Evolutionary conservation across 2,113 vertebrate species (phyloP), one percentile per base, ranked within the genome.

Genomic region (Pelodiscus sinensis): DNA sequence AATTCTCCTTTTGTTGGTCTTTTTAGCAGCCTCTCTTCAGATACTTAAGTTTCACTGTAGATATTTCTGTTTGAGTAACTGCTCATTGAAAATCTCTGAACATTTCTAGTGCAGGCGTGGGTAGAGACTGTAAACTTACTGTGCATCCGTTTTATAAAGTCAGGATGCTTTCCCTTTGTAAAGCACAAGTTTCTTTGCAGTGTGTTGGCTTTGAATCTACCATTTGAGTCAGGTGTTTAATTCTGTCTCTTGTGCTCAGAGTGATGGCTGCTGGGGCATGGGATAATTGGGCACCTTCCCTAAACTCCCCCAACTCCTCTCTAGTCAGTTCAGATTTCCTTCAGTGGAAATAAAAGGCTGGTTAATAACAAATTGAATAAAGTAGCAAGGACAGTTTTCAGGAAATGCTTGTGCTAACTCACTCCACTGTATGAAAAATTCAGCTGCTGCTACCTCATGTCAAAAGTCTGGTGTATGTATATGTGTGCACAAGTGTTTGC

Each of bases 261-360:
- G 31, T 21, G 12, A 79, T 57, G 86, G 82, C 82, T 1, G 0
- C 38, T 86, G 35, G 81, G 87, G 50, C 1, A 1, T 92, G 24
- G 88, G 14, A 65, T 83, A 83, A 78, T 78, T 79, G 29, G 44
- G 92, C 73, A 13, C 82, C 60, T 92, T 94, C 78, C 31, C 55
- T 81, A 85, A 50, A 54, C 57, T 51, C 75, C 35, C 9, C 38
- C 94, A 68, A 71, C 24, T 92, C 31, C n/a, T 92, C 82, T 84
- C 19, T 1, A 77, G 86, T 95, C 96, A 95, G 81, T 90, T 95
- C 80, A 89, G 51, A 94, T 94, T 35, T 8, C 18, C 89, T 90
- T 71, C 13, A 6, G 15, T 5, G 88, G 85, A 94, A 92, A 79
- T 90, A 35, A 94, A 87, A 58, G 90, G 84, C 50, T 38, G 84